Conservation (phyloP, 2,888 invertebrate genomes). For the Neocrepidodera transversa region DNA sequence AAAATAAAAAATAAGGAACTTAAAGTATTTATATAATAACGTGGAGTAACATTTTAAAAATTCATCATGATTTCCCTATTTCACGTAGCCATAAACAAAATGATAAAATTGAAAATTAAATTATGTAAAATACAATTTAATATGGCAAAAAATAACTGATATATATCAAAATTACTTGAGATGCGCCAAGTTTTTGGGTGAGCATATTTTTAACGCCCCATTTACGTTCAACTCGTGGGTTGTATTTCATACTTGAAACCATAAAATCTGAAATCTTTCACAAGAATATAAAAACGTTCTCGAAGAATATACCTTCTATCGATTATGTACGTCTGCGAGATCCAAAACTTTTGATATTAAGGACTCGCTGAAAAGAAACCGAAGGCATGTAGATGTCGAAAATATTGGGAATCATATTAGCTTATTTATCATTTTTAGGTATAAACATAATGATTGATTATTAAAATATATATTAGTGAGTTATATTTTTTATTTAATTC, state of each 20-base stretch:
- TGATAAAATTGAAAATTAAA: conserved; percentile 5
- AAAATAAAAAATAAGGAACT: too few relatives aligned
- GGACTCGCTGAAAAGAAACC: conserved; percentile 10
- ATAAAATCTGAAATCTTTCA: conserved; percentile 35
- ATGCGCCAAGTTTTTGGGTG: conserved; percentile 13
- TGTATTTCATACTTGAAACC: conserved; percentile 35
- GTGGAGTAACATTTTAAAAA: too few relatives aligned
- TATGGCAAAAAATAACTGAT: conserved; percentile 14
- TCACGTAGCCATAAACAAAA: background rate
- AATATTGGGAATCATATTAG: conserved; percentile 12
- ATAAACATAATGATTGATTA: too few relatives aligned
- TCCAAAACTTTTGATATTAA: conserved; percentile 21
- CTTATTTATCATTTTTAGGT: conserved; percentile 11
- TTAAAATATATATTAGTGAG: too few relatives aligned
- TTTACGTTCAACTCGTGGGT: conserved; percentile 31
- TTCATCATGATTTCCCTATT: too few relatives aligned
- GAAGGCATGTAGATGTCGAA: conserved; percentile 3
- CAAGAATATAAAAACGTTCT: conserved; percentile 32
- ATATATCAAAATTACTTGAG: conserved; percentile 25
- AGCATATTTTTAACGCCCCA: conserved; percentile 33
- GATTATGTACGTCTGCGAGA: conserved; percentile 13
- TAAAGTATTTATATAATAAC: too few relatives aligned
- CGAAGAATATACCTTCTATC: conserved; percentile 13
- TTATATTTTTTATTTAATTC: background rate
- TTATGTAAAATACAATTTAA: conserved; percentile 16